Percentiles rank a stretch among this genome's conserved stretches.
These are phyloP conservation scores for Gymnarchus niloticus DNA, from an alignment of 2,113 vertebrate genomes.

Conservation along the genomic window DNA sequence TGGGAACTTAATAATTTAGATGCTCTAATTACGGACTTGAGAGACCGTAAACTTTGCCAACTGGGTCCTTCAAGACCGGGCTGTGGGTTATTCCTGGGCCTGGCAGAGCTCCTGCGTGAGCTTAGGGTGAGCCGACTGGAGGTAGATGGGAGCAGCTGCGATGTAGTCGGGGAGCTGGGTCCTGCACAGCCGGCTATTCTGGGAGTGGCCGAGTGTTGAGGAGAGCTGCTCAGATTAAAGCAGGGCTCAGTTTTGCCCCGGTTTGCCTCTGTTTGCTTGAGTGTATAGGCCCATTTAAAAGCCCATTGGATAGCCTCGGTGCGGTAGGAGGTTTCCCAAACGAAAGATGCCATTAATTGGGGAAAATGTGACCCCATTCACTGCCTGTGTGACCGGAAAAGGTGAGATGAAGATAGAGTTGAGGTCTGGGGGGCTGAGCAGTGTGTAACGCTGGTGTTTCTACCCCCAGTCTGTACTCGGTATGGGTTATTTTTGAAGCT, in stretches of 20 bases:
- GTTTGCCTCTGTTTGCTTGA: no score
- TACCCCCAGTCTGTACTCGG: background rate
- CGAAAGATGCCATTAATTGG: background rate
- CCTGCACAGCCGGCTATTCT: conserved; percentile 21
- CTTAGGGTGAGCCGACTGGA: conserved; percentile 4
- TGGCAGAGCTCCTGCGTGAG: conserved; percentile 49
- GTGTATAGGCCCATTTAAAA: background rate
- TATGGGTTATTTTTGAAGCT: background rate
- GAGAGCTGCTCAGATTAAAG: conserved; percentile 34
- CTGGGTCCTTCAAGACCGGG: background rate
- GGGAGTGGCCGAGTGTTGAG: conserved; percentile 36
- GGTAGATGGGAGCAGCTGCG: conserved; percentile 12
- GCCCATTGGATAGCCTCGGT: background rate
- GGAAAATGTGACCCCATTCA: background rate
- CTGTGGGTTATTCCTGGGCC: conserved; percentile 32
- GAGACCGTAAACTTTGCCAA: conserved; percentile 13
- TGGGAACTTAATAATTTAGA: conserved; percentile 29
- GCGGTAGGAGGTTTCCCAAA: background rate
- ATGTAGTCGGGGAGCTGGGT: conserved; percentile 13
- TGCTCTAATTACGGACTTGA: conserved; percentile 44
- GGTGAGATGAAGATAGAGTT: background rate
- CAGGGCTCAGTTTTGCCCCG: no score
- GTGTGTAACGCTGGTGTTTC: no score
- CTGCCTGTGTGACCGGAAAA: background rate
- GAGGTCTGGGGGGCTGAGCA: background rate